Evolutionary conservation across 2,797 vertebrate species (phyloP).

Genomic region (Alfaro cultratus): DNA sequence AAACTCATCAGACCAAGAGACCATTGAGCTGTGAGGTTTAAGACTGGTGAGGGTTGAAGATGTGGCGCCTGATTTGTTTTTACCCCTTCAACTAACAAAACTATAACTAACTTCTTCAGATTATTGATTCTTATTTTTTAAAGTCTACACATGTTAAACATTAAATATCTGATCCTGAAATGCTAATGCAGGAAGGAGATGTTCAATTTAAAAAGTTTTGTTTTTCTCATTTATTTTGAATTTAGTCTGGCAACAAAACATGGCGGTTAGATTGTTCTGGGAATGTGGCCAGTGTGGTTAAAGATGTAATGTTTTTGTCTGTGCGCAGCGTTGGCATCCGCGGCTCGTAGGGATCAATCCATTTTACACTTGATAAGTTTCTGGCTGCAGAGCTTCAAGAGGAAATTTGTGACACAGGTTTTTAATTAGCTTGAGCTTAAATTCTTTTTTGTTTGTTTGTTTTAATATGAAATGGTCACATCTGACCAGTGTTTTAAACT

Average conservation of each 20-base stretch:
- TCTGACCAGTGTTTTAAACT: not conserved
- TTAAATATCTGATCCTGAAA: not conserved
- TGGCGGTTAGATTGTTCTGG: slow-evolving; percentile 22
- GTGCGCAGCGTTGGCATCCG: slow-evolving; percentile 17
- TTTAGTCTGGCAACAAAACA: slow-evolving; percentile 6
- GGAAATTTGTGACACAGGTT: slow-evolving; percentile 12
- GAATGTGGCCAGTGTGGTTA: slow-evolving; percentile 18
- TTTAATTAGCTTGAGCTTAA: slow-evolving; percentile 10
- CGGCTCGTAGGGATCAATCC: slow-evolving; percentile 19
- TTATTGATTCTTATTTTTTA: not conserved
- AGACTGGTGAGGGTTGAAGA: not conserved
- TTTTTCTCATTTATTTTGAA: slow-evolving; percentile 34
- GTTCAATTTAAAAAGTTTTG: slow-evolving; percentile 11
- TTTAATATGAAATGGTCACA: not conserved
- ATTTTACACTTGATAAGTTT: slow-evolving; percentile 37
- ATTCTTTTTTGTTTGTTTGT: not conserved
- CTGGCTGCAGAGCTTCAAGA: not conserved
- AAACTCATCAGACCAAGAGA: not conserved
- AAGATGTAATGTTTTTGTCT: slow-evolving; percentile 37
- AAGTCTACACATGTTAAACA: not conserved
- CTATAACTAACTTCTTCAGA: not conserved
- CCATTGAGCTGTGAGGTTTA: not conserved
- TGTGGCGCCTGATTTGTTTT: not conserved
- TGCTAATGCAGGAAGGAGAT: slow-evolving; percentile 5
- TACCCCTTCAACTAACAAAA: not conserved